phyloP scores from a whole-genome alignment of 1,140 invertebrate species.

The Drosophila cardini region DNA sequence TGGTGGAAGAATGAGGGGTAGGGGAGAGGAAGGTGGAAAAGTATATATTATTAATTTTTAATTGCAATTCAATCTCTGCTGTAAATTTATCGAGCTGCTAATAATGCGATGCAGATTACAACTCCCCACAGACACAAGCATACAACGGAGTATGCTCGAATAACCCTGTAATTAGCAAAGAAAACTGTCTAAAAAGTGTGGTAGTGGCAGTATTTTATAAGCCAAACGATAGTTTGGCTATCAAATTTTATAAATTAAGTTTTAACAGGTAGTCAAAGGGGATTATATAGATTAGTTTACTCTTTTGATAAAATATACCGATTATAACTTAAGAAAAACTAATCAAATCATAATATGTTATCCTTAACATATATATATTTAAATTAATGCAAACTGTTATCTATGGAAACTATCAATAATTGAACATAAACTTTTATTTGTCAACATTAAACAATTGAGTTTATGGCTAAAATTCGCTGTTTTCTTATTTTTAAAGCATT shows the following conservation, averaged over 20 bases:
- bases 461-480: background rate
- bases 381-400: background rate
- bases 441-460: background rate
- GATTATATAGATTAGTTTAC: too few species aligned
- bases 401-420: background rate
- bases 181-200: too few species aligned
- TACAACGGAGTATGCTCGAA: too few species aligned
- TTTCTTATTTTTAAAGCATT: background rate
- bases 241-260: too few species aligned
- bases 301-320: too few species aligned
- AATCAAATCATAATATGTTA: too few species aligned
- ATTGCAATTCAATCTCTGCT: constrained; percentile 65
- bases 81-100: constrained; percentile 49
- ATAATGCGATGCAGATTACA: constrained; percentile 9
- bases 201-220: too few species aligned
- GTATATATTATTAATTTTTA: constrained; percentile 67
- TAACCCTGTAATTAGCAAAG: too few species aligned
- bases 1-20: background rate
- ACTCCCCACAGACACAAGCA: background rate
- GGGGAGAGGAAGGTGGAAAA: background rate
- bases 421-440: background rate
- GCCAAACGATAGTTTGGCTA: too few species aligned
- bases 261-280: too few species aligned
- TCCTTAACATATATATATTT: background rate
- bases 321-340: too few species aligned